phyloP scores from a whole-genome alignment of 2,888 invertebrate genomes.

The Eupithecia vulgata region DNA sequence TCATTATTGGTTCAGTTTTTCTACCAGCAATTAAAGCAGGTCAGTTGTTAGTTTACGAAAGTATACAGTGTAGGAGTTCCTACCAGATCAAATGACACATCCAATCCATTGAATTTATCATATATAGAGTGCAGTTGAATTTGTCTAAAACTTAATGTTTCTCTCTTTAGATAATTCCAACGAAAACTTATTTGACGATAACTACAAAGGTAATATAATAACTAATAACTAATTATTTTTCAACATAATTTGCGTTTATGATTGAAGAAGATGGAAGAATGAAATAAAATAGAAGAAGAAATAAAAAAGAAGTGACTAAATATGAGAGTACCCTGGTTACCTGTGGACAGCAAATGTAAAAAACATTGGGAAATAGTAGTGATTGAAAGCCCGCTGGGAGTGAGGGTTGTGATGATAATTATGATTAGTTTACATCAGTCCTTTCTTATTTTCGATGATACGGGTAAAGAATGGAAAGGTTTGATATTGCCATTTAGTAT shows the following conservation, averaged over 20 bases:
- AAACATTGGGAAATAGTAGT: neutral
- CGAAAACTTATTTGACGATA: neutral
- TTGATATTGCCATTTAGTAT: neutral
- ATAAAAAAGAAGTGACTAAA: too few relatives aligned
- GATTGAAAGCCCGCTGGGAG: neutral
- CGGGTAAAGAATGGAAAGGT: neutral
- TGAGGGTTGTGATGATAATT: neutral
- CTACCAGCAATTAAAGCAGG: conserved; percentile 16
- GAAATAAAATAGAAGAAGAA: too few relatives aligned
- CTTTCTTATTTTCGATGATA: neutral
- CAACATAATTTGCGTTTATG: neutral
- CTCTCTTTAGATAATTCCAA: neutral
- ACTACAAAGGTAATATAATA: neutral
- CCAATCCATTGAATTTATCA: neutral
- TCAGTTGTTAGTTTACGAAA: too few relatives aligned
- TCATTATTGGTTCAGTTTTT: conserved; percentile 13
- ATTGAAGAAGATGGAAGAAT: neutral
- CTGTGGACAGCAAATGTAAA: neutral
- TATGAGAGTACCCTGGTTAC: too few relatives aligned
- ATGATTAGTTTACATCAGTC: neutral
- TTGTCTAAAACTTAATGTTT: neutral
- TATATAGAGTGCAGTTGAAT: neutral
- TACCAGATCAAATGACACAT: neutral
- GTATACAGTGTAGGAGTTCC: too few relatives aligned
- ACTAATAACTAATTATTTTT: too few relatives aligned